Percentiles rank a stretch among this genome's conserved stretches.
Evolutionary conservation across 2,888 invertebrate species (phyloP).

Genomic region (Drosophila buzzatii): DNA sequence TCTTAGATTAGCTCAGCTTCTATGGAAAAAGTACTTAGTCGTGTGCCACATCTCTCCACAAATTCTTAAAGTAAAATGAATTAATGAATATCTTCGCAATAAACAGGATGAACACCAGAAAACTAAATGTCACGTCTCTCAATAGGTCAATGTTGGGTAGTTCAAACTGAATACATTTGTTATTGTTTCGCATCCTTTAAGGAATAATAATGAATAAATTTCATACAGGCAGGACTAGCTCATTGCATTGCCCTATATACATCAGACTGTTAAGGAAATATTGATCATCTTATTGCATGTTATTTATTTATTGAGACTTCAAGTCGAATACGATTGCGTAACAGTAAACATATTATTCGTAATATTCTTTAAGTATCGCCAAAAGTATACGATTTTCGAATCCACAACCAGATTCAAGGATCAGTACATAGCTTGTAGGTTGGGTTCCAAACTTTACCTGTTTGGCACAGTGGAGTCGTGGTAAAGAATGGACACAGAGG

Average conservation of each 20-base stretch:
- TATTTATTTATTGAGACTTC: slow-evolving; percentile 17
- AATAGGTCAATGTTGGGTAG: background rate
- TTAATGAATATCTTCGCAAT: background rate
- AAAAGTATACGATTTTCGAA: too few relatives aligned
- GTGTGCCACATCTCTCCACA: background rate
- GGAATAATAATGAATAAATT: too few relatives aligned
- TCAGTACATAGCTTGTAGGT: background rate
- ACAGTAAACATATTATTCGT: background rate
- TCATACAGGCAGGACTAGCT: too few relatives aligned
- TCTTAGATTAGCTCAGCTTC: slow-evolving; percentile 5
- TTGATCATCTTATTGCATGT: too few relatives aligned
- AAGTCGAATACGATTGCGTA: background rate
- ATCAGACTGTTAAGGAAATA: too few relatives aligned
- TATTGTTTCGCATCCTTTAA: too few relatives aligned
- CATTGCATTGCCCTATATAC: too few relatives aligned
- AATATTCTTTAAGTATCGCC: background rate
- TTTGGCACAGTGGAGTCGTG: slow-evolving; percentile 14
- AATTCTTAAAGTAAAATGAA: background rate
- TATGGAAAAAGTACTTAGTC: background rate
- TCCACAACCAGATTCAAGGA: background rate
- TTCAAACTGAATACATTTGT: too few relatives aligned
- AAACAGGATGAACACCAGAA: background rate
- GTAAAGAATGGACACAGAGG: slow-evolving; percentile 25
- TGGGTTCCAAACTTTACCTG: background rate
- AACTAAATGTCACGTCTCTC: background rate